Conservation (phyloP, 1,140 invertebrate genomes). For the Formica selysi region DNA sequence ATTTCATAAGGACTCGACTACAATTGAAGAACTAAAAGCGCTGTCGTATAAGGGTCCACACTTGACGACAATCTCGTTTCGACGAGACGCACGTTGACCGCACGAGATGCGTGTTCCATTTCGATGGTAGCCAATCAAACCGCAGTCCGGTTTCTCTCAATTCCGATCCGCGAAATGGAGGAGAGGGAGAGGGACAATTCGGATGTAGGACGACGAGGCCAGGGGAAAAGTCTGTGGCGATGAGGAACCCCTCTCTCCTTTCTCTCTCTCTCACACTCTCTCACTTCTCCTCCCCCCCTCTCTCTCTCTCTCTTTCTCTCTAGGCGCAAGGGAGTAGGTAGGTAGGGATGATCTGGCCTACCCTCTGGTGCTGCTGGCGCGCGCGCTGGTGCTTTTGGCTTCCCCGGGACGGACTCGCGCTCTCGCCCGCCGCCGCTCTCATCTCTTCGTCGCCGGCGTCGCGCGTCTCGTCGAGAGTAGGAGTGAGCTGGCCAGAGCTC, state of each 20-base stretch:
- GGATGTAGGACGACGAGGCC: slow-evolving; percentile 48
- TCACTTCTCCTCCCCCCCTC: neutral
- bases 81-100: slow-evolving; percentile 31
- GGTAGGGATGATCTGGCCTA: slow-evolving; percentile 61
- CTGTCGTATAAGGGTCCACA: neutral
- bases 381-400: slow-evolving; percentile 58
- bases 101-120: slow-evolving; percentile 52
- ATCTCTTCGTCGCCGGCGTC: slow-evolving; percentile 54
- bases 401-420: slow-evolving; percentile 58
- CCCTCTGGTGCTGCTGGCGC: slow-evolving; percentile 60
- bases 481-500: slow-evolving; percentile 56
- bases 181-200: slow-evolving; percentile 15
- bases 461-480: slow-evolving; percentile 53
- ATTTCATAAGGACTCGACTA: neutral
- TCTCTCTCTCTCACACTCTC: neutral
- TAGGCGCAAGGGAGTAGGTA: slow-evolving; percentile 18
- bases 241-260: slow-evolving; percentile 7
- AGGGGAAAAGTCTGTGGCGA: slow-evolving; percentile 49
- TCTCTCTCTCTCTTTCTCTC: slow-evolving; percentile 1
- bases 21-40: neutral
- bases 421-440: slow-evolving; percentile 43
- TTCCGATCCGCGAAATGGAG: slow-evolving; percentile 19
- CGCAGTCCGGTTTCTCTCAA: slow-evolving; percentile 36
- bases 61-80: neutral
- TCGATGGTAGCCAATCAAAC: slow-evolving; percentile 53